Base-by-base conservation (phyloP, 64 coral and sea anemone species). In the Catalaphyllia jardinei region DNA sequence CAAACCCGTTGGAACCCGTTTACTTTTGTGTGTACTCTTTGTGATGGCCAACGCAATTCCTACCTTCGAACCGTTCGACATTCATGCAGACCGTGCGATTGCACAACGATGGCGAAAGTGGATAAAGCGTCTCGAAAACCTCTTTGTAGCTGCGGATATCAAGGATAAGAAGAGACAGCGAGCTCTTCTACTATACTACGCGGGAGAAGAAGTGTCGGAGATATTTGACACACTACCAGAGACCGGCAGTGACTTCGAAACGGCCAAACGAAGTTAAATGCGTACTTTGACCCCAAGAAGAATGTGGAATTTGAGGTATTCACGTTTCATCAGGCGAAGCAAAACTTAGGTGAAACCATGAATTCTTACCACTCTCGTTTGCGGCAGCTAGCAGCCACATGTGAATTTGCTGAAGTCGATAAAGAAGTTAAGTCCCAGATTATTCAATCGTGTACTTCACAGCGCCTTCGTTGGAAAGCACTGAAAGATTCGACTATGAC, bases 291-390 rank as follows among this genome's bases (percentile, higher is more conserved):
- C 62, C 82, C 62, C 4, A 87, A 80, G 74, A 86, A 77, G 61
- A 92, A 92, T 65, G 76, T 51, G 27, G 75, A 85, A 31, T 79
- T 86, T 86, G 91, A 92, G 76, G 39, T 87, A 10, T 92, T 57
- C 75, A 72, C 22, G 62, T 92, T 92, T 78, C 78, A 77, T 29
- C 75, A 93, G 22, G 85, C 83, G 19, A 92, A 57, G 71, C 83
- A 92, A 82, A 81, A 93, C 75, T 27, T 50, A 74, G 77, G 77
- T 60, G 85, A 92, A 73, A 73, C 85, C 4, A 87, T 92, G 38
- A 78, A 87, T 4, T 29, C 60, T 60, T 92, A 78, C 35, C 83
- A 87, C 49, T 77, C 90, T 62, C 29, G 90, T 29, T 69, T 92
- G 31, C 42, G 83, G 87, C 73, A 79, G 42, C 55, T 86, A 67